A percentile compares a stretch with the other conserved stretches of the same genome.
These are phyloP conservation scores for Aricia artaxerxes DNA, from an alignment of 2,888 invertebrate genomes.

Conservation along the genomic window DNA sequence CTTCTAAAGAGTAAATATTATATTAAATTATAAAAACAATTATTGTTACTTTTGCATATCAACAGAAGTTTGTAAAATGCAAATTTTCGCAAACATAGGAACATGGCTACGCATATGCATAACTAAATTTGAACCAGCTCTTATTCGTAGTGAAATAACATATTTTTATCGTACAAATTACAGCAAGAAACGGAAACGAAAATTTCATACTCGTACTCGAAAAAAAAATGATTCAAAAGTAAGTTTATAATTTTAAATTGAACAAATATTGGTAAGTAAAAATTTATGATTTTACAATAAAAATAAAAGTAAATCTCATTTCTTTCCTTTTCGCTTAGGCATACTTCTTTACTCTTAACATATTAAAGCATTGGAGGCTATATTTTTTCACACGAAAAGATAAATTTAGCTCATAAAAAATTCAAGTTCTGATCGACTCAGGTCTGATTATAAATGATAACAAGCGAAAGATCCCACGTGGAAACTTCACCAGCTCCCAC, in stretches of 20 bases:
- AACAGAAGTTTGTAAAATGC: conserved; percentile 23
- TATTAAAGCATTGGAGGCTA: neutral
- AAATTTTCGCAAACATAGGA: conserved; percentile 17
- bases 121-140: conserved; percentile 9
- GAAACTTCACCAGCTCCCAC: neutral
- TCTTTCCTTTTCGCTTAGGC: neutral
- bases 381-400: neutral
- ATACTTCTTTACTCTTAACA: neutral
- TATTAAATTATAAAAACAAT: neutral
- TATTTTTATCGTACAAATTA: neutral
- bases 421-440: neutral
- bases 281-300: too few species aligned
- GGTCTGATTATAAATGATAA: conserved; percentile 12
- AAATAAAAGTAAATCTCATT: too few species aligned
- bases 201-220: neutral
- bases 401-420: neutral
- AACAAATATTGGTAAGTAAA: too few species aligned
- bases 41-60: neutral
- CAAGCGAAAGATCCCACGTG: neutral
- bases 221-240: too few species aligned
- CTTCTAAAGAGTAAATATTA: neutral
- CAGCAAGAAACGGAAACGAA: neutral
- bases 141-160: neutral
- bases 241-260: too few species aligned
- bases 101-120: conserved; percentile 24